Conservation (phyloP, 2,113 vertebrate genomes). For the Neogobius melanostomus region DNA sequence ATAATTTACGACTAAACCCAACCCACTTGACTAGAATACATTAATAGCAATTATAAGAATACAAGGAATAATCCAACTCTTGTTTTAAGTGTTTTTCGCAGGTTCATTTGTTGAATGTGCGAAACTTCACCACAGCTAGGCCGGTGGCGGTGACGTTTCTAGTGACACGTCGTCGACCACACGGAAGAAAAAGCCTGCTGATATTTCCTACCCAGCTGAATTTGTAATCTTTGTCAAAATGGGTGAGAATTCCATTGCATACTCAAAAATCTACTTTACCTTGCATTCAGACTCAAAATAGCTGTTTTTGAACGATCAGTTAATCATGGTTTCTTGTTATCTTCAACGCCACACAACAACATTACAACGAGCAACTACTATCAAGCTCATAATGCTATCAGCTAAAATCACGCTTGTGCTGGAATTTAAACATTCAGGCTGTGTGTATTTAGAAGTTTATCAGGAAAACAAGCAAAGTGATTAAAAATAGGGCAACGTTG, state of each 20-base stretch:
- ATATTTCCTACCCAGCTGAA: neutral
- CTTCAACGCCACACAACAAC: neutral
- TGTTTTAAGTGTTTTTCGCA: too few relatives aligned
- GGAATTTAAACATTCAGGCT: neutral
- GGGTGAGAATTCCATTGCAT: slow-evolving; percentile 43
- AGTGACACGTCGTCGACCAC: slow-evolving; percentile 73
- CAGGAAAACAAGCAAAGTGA: too few relatives aligned
- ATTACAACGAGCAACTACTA: neutral
- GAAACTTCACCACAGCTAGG: neutral
- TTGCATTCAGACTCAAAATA: neutral
- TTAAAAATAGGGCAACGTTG: too few relatives aligned
- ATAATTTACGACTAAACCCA: neutral
- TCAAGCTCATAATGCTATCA: neutral
- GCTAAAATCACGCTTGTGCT: neutral
- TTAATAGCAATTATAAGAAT: too few relatives aligned
- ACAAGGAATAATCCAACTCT: too few relatives aligned
- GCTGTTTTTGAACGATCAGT: neutral
- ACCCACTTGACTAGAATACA: too few relatives aligned
- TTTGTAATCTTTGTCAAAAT: slow-evolving; percentile 36
- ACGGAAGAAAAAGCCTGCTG: slow-evolving; percentile 52
- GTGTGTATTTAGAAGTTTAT: neutral
- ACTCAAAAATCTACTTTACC: neutral
- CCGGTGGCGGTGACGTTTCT: slow-evolving; percentile 22
- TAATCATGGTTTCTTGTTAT: fast-evolving
- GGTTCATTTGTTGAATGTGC: slow-evolving; percentile 29